phyloP scores from a whole-genome alignment of 1,140 invertebrate genomes.

The Conopomorpha cramerella region DNA sequence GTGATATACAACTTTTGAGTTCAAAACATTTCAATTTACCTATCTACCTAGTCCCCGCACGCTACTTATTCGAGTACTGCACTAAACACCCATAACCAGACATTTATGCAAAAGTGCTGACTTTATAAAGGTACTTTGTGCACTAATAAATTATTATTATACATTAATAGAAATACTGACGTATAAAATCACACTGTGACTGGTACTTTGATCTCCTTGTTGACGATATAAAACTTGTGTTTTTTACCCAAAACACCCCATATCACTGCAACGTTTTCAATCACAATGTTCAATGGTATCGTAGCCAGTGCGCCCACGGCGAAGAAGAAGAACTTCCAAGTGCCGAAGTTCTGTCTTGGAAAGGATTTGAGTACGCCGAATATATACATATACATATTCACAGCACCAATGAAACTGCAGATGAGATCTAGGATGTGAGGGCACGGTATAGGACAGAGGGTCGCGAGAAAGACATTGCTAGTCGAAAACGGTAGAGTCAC shows the following conservation, averaged over 20 bases:
- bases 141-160: too few species aligned
- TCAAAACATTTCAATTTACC: too few species aligned
- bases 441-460: conserved; percentile 86
- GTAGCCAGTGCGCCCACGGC: conserved; percentile 84
- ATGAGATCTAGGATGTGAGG: conserved; percentile 81
- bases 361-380: conserved; percentile 96
- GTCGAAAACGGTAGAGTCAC: conserved; percentile 91
- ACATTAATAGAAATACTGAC: conserved; percentile 7
- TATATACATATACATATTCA: conserved; percentile 95
- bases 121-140: too few species aligned
- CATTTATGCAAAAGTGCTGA: too few species aligned
- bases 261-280: conserved; percentile 92
- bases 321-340: conserved; percentile 78
- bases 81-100: too few species aligned
- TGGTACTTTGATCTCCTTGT: conserved; percentile 78
- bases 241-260: conserved; percentile 92
- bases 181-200: conserved; percentile 57
- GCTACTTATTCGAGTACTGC: too few species aligned
- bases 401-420: conserved; percentile 87
- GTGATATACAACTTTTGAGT: too few species aligned
- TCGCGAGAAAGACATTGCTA: conserved; percentile 84
- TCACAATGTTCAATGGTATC: conserved; percentile 89
- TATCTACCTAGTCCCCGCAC: too few species aligned
- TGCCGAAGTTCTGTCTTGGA: conserved; percentile 82
- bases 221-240: conserved; percentile 94